Base-by-base conservation (phyloP, 1,140 invertebrate species). In the Dendroctonus ponderosae region DNA sequence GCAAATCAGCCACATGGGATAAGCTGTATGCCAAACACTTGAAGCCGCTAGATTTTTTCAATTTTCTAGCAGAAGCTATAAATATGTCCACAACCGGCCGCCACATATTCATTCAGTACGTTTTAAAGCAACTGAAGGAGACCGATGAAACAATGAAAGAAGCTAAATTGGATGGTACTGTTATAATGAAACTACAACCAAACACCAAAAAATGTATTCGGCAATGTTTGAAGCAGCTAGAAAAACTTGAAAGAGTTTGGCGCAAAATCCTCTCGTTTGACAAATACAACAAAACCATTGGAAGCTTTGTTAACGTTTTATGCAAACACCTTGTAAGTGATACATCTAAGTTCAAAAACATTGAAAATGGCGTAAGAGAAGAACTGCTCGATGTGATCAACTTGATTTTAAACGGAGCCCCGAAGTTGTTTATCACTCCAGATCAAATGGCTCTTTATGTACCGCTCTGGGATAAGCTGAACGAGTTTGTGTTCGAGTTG, bases 231-330 rank as follows among this genome's bases (percentile, higher is more conserved):
- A 83, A 91, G 51, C 92, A 94, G 77, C 80, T 96, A 62, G 87
- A 91, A 74, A 81, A 94, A 63, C 78, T 97, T 2, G 89, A 91
- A 80, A 92, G 90, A 63, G 89, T 96, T 0, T 97, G 94, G 94
- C 82, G 88, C 50, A 82, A 79, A 69, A 79, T 83, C 5, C 67
- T 83, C 51, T 75, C 81, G 0, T 77, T 80, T 56, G 67, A 73
- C 0, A 69, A 78, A 6, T 83, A 83, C 66, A 82, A 81, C 53
- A 75, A 72, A 67, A 79, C 75, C 12, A 76, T 83, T 8, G 80
- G 78, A 4, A 70, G 72, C 42, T 72, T 83, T 5, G 60, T 83
- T 26, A 76, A 82, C 53, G 71, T 74, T 41, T 79, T 85, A 41
- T 76, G 83, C 26, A 80, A 80, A n/a, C 79, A 79, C 72, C 65